Base-by-base conservation (phyloP, 2,797 vertebrate species). In the Adrianichthys oophorus region DNA sequence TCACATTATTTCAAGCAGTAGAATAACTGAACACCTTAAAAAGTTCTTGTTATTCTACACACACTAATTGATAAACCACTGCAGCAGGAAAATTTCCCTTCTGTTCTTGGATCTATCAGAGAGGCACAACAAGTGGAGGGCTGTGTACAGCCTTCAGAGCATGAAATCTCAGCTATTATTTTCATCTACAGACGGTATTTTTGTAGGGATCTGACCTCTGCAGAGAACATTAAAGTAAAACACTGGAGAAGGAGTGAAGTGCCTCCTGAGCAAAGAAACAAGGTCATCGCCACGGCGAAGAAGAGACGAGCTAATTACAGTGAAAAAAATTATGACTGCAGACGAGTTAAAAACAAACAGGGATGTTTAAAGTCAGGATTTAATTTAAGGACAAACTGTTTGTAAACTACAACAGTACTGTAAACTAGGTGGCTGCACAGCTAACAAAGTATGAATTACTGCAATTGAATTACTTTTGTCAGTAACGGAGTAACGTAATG, bases 21-120 rank as follows among this genome's bases (percentile, higher is more conserved):
- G 66, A 44, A 48, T 19, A 16, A 44, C 29, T 29, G 15, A 48
- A 51, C 52, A 7, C 26, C 42, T 52, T 70, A 40, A 59, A 52
- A 60, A 37, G 32, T 37, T 37, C 66, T 17, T 55, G 40, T 62
- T 37, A 19, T 68, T 49, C 67, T 75, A 81, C 62, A 59, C 37
- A 62, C 10, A 15, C 19, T 48, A 23, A 55, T 60, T 70, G 37
- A 40, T 60, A 10, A 26, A 4, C 60, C 51, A 41, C 56, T 50
- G 58, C 46, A 54, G 74, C 56, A 63, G 59, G 58, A 55, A 48
- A 44, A 44, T 66, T 41, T 17, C 15, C 52, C 44, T 54, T 16
- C 54, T 46, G 48, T 16, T 29, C 45, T 43, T 44, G 41, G 4
- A 59, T 57, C 51, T 40, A 59, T 26, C 68, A 45, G 66, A 50